Conservation (phyloP, 1,140 invertebrate species). For the Palaemon carinicauda region DNA sequence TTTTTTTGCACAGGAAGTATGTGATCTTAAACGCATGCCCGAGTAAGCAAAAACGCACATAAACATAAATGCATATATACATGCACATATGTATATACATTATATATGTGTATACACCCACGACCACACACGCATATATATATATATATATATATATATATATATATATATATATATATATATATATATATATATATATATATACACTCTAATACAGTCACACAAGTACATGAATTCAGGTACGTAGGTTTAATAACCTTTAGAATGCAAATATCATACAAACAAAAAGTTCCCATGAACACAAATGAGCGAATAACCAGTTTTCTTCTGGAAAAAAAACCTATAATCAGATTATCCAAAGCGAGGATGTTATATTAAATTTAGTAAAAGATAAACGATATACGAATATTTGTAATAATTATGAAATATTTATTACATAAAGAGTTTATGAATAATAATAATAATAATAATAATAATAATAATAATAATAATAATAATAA, state of each 20-base stretch:
- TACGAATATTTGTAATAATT: no score
- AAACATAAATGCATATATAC: not conserved
- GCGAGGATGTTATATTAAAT: not conserved
- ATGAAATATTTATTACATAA: no score
- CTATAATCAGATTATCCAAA: no score
- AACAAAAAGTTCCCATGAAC: not conserved
- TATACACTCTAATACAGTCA: not conserved
- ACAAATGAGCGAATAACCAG: no score
- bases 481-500: not conserved
- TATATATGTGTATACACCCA: not conserved
- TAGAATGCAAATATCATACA: not conserved
- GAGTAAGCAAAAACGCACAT: no score
- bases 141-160: constrained; percentile 2
- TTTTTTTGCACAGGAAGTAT: no score
- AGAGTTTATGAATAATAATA: not conserved
- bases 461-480: not conserved
- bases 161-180: not conserved
- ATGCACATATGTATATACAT: not conserved
- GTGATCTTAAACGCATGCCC: no score
- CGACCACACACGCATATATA: not conserved
- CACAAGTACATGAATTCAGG: not conserved
- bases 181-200: not conserved
- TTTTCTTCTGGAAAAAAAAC: no score
- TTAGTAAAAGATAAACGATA: no score
- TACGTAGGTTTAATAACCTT: no score